Evolutionary conservation across 1,140 invertebrate genomes (phyloP).

Genomic region (Pomacea maculata): DNA sequence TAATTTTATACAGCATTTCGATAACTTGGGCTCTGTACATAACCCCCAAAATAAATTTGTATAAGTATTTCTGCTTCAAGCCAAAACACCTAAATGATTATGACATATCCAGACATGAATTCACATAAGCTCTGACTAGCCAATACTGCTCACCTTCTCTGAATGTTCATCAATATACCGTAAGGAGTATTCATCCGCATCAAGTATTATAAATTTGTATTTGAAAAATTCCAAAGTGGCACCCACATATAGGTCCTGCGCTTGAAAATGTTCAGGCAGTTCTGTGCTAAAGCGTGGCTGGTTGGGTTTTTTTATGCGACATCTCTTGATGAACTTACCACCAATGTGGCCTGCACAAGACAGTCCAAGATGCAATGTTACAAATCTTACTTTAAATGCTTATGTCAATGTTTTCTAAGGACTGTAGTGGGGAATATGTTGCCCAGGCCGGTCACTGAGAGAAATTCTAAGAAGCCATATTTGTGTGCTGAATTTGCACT

Average conservation of each 20-base stretch:
- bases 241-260: conserved; percentile 84
- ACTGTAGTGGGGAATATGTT: too few species aligned
- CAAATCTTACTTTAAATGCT: too few species aligned
- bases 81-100: too few species aligned
- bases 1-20: too few species aligned
- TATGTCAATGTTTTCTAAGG: too few species aligned
- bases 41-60: too few species aligned
- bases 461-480: too few species aligned
- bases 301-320: conserved; percentile 77
- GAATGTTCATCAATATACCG: conserved; percentile 84
- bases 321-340: conserved; percentile 76
- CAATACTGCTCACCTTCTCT: conserved; percentile 70
- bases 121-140: neutral
- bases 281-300: conserved; percentile 69
- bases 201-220: conserved; percentile 79
- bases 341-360: conserved; percentile 68
- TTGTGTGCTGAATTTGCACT: too few species aligned
- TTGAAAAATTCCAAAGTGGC: conserved; percentile 78
- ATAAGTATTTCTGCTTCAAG: too few species aligned
- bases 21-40: too few species aligned
- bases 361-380: conserved; percentile 18
- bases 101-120: neutral
- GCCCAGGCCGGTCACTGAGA: too few species aligned
- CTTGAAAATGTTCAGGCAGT: conserved; percentile 77
- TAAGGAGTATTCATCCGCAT: conserved; percentile 86